Conservation (phyloP, 2,113 vertebrate genomes). For the Pluvianellus socialis region DNA sequence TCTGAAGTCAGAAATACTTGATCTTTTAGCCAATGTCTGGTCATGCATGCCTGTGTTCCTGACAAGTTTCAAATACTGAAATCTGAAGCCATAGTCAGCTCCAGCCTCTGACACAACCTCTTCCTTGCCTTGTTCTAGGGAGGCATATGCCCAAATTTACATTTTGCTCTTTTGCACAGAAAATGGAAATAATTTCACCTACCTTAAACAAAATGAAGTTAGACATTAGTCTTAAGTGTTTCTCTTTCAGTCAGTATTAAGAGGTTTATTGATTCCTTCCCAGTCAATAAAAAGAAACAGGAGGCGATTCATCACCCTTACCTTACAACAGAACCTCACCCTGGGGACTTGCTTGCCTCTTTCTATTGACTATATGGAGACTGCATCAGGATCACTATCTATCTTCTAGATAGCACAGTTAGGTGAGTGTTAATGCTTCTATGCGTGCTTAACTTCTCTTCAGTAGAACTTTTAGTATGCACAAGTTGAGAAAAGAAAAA, state of each 20-base stretch:
- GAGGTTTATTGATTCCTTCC: background rate
- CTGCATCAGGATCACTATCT: background rate
- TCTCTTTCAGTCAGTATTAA: background rate
- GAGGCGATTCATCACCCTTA: background rate
- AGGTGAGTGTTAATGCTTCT: background rate
- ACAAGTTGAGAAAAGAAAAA: background rate
- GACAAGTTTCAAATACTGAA: background rate
- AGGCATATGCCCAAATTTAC: background rate
- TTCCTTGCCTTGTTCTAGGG: background rate
- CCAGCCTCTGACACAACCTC: background rate
- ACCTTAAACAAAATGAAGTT: background rate
- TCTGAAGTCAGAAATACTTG: background rate
- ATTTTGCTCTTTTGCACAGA: background rate
- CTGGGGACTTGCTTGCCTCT: background rate
- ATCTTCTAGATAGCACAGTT: background rate
- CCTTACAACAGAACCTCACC: background rate
- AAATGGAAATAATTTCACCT: background rate
- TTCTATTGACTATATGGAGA: background rate
- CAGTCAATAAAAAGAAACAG: background rate
- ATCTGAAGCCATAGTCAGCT: background rate
- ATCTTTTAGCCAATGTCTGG: background rate
- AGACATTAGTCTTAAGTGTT: background rate
- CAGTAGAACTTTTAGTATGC: background rate
- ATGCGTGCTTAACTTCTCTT: background rate
- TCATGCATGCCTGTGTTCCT: background rate